Percentiles rank a stretch among this genome's conserved stretches.
Evolutionary conservation across 2,797 vertebrate species (phyloP).

Genomic region (Sebastes trivittatus): DNA sequence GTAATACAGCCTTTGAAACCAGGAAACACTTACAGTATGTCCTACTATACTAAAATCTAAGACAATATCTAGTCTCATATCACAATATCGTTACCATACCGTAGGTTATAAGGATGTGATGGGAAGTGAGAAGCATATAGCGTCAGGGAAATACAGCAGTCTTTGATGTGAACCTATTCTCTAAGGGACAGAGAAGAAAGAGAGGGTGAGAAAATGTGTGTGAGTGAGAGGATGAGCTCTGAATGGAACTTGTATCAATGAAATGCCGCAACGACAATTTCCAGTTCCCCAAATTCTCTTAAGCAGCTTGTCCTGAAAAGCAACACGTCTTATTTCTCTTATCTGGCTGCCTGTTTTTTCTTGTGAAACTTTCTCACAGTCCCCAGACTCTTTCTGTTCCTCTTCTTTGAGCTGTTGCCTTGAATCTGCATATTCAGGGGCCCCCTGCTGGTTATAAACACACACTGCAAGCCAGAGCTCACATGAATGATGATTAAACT

Average conservation of each 20-base stretch:
- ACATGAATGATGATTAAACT: conserved; percentile 25
- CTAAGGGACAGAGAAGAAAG: conserved; percentile 28
- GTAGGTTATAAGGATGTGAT: not conserved
- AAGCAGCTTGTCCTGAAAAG: not conserved
- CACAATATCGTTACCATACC: not conserved
- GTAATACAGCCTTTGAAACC: too few relatives aligned
- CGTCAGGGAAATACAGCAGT: conserved; percentile 54
- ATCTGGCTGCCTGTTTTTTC: not conserved
- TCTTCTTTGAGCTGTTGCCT: conserved; percentile 25
- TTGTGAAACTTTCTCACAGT: conserved; percentile 39
- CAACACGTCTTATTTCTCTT: not conserved
- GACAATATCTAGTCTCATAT: too few relatives aligned
- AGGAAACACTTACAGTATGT: too few relatives aligned
- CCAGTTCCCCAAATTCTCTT: not conserved
- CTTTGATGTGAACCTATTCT: conserved; percentile 70
- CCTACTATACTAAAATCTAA: too few relatives aligned
- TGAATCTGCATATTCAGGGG: conserved; percentile 26
- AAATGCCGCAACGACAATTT: conserved; percentile 6
- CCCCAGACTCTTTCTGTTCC: conserved; percentile 19
- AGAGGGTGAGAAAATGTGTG: not conserved
- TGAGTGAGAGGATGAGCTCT: conserved; percentile 16
- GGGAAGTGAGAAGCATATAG: conserved; percentile 11
- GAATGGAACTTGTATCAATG: conserved; percentile 24
- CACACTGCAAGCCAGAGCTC: conserved; percentile 22
- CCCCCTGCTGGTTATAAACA: conserved; percentile 57